Evolutionary conservation across 2,888 invertebrate species (phyloP), one percentile per base, ranked within the genome.

Genomic region (Parapristionchus giblindavisi): DNA sequence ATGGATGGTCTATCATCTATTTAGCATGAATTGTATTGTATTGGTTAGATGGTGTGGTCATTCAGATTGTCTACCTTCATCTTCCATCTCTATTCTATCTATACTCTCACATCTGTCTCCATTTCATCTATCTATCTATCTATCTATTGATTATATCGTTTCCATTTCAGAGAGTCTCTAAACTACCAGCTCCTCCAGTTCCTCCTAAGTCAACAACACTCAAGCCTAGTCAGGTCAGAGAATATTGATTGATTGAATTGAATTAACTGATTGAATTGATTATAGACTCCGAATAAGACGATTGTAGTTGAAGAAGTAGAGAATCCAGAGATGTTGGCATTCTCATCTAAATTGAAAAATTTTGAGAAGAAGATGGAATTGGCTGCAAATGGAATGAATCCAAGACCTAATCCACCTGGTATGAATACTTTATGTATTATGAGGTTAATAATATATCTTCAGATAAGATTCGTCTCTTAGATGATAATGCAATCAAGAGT

Each of bases 341-440:
- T 96, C 88, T 94, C 94, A 89, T 94, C 95, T 90, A 94, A 94
- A 91, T 94, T 94, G 90, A 93, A 93, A 88, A 94, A 95, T 90
- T 97, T 97, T 89, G 96, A 97, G 90, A 93, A 93, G 88, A 96
- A 96, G 79, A 71, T 71, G 70, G 70, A 56, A 52, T 32, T 40
- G 21, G 70, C 70, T 29, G 32, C 38, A 11, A n/a, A n/a, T n/a
- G n/a, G n/a, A n/a, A 77, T 75, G 40, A 60, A 52, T n/a, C 75
- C 78, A 43, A 51, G 68, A 17, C 63, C n/a, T n/a, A n/a, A n/a
- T n/a, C n/a, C n/a, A n/a, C n/a, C n/a, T 36, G 6, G 29, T 60
- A 21, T 6, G 29, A 24, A 24, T 24, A 24, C 27, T 54, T n/a
- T 21, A 51, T 51, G 51, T 51, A 51, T 24, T 6, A 24, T 14